These are phyloP conservation scores for Pyrocephalus nanus DNA, from an alignment of 2,797 vertebrate genomes.

Conservation along the genomic window DNA sequence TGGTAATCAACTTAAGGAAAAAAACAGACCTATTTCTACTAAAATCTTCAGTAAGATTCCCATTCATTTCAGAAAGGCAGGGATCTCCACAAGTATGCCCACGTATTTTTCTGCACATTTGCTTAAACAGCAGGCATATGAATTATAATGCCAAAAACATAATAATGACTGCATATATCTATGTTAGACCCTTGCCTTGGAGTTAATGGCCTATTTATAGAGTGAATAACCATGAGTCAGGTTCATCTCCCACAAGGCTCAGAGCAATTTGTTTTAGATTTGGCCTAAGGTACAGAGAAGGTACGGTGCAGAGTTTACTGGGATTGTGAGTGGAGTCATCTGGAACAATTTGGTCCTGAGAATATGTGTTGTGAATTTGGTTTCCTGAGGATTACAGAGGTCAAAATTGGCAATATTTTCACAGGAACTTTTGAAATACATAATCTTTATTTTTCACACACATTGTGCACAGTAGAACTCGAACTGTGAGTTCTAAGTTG, in stretches of 20 bases:
- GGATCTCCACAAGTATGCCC: neutral
- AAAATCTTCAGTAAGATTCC: neutral
- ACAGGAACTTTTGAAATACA: neutral
- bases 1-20: neutral
- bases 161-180: neutral
- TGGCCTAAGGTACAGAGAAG: neutral
- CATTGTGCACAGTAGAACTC: neutral
- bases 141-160: neutral
- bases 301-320: neutral
- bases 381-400: neutral
- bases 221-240: neutral
- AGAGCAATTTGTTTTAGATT: neutral
- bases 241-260: neutral
- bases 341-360: neutral
- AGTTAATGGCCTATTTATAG: slow-evolving; percentile 16
- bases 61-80: neutral
- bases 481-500: neutral
- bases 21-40: neutral
- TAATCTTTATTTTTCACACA: neutral
- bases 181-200: neutral
- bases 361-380: neutral
- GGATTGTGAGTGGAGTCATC: neutral
- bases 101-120: neutral
- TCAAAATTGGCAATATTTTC: neutral
- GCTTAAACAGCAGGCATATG: neutral